phyloP scores from a whole-genome alignment of 1,140 invertebrate species.

The fruit fly (Drosophila melanogaster) region DNA sequence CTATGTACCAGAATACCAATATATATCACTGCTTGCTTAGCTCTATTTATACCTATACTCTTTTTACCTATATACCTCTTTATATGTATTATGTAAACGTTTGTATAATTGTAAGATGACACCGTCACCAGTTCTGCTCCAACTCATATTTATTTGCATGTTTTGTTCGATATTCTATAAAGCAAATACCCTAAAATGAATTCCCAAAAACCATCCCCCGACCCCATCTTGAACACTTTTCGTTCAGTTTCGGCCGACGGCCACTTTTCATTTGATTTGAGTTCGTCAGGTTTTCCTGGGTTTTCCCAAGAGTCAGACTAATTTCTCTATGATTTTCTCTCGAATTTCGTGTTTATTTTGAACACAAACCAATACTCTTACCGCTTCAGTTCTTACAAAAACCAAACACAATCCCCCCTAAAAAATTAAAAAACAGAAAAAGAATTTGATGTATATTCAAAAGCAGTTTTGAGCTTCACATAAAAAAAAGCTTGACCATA shows the following conservation, averaged over 20 bases:
- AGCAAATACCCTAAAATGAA: slow-evolving; percentile 35
- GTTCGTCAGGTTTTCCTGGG: slow-evolving; percentile 47
- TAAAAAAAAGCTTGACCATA: slow-evolving; percentile 52
- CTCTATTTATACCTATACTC: slow-evolving; percentile 14
- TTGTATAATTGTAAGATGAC: slow-evolving; percentile 40
- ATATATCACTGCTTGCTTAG: slow-evolving; percentile 54
- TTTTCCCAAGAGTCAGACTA: slow-evolving; percentile 32
- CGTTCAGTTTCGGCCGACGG: slow-evolving; percentile 34
- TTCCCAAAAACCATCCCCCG: slow-evolving; percentile 52
- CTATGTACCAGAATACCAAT: slow-evolving; percentile 8
- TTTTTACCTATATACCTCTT: background rate
- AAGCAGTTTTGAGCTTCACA: slow-evolving; percentile 62
- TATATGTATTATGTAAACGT: slow-evolving; percentile 19
- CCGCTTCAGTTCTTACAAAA: slow-evolving; percentile 54
- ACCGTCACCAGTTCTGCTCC: slow-evolving; percentile 53
- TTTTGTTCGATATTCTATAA: slow-evolving; percentile 40
- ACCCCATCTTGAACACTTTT: slow-evolving; percentile 57
- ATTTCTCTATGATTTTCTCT: slow-evolving; percentile 61
- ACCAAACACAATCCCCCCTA: slow-evolving; percentile 45
- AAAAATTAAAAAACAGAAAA: slow-evolving; percentile 33
- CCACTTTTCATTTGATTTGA: slow-evolving; percentile 13
- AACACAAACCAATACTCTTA: slow-evolving; percentile 47
- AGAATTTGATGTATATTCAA: slow-evolving; percentile 50
- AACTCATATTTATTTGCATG: slow-evolving; percentile 65
- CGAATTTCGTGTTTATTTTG: slow-evolving; percentile 46